phyloP scores from a whole-genome alignment of 2,888 invertebrate species.

The Aspidiotus rigidus region DNA sequence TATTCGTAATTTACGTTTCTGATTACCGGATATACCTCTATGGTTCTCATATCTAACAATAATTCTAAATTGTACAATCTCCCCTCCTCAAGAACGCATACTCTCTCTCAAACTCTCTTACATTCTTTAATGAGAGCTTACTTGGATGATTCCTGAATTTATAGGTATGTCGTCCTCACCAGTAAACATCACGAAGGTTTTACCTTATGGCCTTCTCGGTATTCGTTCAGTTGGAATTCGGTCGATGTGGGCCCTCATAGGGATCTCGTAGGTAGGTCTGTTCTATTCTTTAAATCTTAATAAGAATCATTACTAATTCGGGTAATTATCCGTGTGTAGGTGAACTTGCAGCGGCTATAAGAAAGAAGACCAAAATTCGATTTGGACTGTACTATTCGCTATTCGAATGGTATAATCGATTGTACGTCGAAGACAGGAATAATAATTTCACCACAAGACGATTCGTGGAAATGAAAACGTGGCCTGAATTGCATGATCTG shows the following conservation, averaged over 20 bases:
- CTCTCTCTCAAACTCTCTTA: too few relatives aligned
- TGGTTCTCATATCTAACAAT: too few relatives aligned
- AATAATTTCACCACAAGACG: slow-evolving; percentile 53
- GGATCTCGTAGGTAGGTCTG: slow-evolving; percentile 58
- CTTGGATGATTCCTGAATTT: too few relatives aligned
- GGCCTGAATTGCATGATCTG: slow-evolving; percentile 72
- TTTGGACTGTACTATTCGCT: slow-evolving; percentile 80
- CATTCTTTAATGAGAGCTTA: too few relatives aligned
- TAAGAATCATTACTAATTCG: too few relatives aligned
- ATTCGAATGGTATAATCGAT: slow-evolving; percentile 80
- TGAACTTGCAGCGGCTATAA: slow-evolving; percentile 61
- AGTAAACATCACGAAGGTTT: slow-evolving; percentile 85
- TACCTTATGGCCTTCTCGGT: slow-evolving; percentile 71
- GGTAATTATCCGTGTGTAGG: slow-evolving; percentile 41
- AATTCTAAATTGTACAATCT: too few relatives aligned
- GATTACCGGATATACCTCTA: too few relatives aligned
- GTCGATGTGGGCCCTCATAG: slow-evolving; percentile 65
- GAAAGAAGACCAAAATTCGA: slow-evolving; percentile 52
- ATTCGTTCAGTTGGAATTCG: slow-evolving; percentile 77
- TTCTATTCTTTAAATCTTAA: too few relatives aligned
- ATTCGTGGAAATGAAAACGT: slow-evolving; percentile 62
- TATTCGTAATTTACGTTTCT: too few relatives aligned
- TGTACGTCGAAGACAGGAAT: slow-evolving; percentile 61
- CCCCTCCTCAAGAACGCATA: too few relatives aligned
- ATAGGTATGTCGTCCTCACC: slow-evolving; percentile 68